Conservation (phyloP, 2,797 vertebrate species). For the Brachymystax lenok region DNA sequence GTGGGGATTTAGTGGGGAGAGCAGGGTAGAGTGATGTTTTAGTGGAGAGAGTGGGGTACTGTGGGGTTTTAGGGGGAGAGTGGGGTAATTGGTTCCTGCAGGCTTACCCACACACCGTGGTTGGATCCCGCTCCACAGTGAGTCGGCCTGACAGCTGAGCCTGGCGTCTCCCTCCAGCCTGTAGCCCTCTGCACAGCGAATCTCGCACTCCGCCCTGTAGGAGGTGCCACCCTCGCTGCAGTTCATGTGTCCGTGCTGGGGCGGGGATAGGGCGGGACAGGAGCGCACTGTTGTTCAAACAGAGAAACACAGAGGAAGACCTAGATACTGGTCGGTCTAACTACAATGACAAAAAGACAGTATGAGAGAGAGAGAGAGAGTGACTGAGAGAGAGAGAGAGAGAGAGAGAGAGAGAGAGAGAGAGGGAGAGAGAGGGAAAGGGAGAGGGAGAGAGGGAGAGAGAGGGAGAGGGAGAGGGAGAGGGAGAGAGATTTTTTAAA, state of each 20-base stretch:
- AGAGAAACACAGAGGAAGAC: background rate
- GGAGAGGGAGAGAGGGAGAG: no score
- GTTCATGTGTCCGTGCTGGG: constrained; percentile 82
- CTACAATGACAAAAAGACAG: no score
- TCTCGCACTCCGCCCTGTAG: constrained; percentile 81
- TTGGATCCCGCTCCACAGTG: constrained; percentile 88
- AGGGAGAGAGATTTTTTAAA: no score
- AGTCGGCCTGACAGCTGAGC: constrained; percentile 85
- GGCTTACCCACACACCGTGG: constrained; percentile 93
- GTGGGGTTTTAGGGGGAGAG: background rate
- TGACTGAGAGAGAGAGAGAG: no score
- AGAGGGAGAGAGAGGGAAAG: no score
- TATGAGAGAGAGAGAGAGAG: no score
- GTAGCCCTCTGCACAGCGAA: constrained; percentile 86
- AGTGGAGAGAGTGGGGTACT: background rate
- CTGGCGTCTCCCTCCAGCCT: constrained; percentile 81
- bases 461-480: no score
- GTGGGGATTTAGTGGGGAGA: no score
- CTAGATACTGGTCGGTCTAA: no score
- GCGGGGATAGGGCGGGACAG: constrained; percentile 80
- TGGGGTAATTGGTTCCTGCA: constrained; percentile 27
- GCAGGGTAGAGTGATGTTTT: no score
- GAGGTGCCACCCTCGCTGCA: constrained; percentile 78
- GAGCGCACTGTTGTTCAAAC: constrained; percentile 77
- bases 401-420: no score